Conservation (phyloP, 2,888 invertebrate genomes). For the Tethea ocularis region DNA sequence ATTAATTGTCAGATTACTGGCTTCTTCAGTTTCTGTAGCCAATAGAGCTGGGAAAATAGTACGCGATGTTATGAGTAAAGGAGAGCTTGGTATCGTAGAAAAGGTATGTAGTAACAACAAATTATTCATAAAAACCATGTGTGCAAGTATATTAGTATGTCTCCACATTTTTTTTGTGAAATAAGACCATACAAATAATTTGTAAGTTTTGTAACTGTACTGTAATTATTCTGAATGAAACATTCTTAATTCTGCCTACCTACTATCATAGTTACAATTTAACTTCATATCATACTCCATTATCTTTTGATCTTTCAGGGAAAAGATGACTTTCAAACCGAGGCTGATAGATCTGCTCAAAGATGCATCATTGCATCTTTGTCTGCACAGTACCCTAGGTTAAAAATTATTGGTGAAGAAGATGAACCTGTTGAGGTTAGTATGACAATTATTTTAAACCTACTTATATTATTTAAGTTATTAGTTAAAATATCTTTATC, state of each 20-base stretch:
- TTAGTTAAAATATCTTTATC: no score
- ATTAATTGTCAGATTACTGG: constrained; percentile 88
- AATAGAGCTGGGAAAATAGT: constrained; percentile 94
- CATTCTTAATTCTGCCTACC: no score
- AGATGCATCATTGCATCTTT: constrained; percentile 96
- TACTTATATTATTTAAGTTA: no score
- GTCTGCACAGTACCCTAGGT: constrained; percentile 90
- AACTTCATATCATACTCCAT: no score
- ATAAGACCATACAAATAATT: no score
- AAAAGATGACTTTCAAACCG: constrained; percentile 97
- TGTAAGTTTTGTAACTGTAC: no score
- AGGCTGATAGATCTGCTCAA: constrained; percentile 98
- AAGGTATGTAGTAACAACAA: constrained; percentile 85
- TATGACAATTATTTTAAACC: background rate
- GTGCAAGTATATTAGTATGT: no score
- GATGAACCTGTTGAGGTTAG: constrained; percentile 86
- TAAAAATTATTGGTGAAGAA: constrained; percentile 96
- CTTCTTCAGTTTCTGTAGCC: constrained; percentile 91
- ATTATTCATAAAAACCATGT: no score
- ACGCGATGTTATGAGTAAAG: constrained; percentile 94
- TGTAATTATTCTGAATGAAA: no score
- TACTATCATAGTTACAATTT: no score
- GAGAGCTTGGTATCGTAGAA: constrained; percentile 95
- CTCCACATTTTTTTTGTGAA: no score
- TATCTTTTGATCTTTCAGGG: constrained; percentile 78